These are phyloP conservation scores for Belonocnema kinseyi DNA, from an alignment of 1,140 invertebrate species.

Conservation along the genomic window DNA sequence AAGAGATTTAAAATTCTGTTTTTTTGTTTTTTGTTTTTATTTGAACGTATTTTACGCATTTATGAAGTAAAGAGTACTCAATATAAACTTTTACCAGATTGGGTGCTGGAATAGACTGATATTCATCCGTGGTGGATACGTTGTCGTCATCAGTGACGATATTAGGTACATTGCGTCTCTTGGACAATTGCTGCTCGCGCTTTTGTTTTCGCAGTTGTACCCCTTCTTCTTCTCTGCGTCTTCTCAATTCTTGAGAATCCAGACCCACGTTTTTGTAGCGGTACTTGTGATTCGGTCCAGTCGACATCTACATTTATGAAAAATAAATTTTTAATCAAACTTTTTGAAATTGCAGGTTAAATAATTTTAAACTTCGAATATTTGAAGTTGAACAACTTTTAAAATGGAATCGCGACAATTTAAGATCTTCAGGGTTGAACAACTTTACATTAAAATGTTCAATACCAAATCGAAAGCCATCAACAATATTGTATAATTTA, in stretches of 20 bases:
- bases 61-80: constrained; percentile 15
- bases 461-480: background rate
- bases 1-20: constrained; percentile 28
- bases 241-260: constrained; percentile 93
- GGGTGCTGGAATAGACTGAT: constrained; percentile 54
- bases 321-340: constrained; percentile 32
- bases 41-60: constrained; percentile 36
- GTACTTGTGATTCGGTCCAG: constrained; percentile 87
- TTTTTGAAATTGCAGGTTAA: too few relatives aligned
- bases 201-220: constrained; percentile 97
- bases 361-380: background rate
- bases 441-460: background rate
- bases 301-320: constrained; percentile 81
- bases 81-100: constrained; percentile 52
- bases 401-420: background rate
- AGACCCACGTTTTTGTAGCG: constrained; percentile 96
- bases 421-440: background rate
- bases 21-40: background rate
- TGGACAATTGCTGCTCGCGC: constrained; percentile 93
- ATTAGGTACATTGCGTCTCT: constrained; percentile 89
- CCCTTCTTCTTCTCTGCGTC: constrained; percentile 96
- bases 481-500: background rate
- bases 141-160: constrained; percentile 76
- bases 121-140: constrained; percentile 64
- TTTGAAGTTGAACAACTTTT: background rate